phyloP scores from a whole-genome alignment of 1,140 invertebrate species.

The Sitobion miscanthi region DNA sequence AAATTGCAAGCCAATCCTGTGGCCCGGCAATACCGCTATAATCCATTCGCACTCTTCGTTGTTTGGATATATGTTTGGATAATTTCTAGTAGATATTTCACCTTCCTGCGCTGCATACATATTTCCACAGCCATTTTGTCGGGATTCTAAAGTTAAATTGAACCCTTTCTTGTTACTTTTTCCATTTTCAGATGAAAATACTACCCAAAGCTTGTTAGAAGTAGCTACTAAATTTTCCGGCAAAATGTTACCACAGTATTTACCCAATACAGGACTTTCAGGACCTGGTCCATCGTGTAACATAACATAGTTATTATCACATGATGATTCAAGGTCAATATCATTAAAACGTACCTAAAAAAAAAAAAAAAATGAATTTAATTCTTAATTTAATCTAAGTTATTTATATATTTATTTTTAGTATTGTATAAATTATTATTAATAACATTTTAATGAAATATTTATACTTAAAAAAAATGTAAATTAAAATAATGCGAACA shows the following conservation, averaged over 20 bases:
- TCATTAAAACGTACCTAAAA: conserved; percentile 46
- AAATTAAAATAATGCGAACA: too few species aligned
- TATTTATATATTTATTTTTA: background rate
- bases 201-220: background rate
- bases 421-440: too few species aligned
- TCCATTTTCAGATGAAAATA: background rate
- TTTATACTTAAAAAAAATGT: too few species aligned
- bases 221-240: conserved; percentile 60
- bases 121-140: conserved; percentile 66
- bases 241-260: conserved; percentile 68
- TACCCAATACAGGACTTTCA: conserved; percentile 48
- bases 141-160: conserved; percentile 65
- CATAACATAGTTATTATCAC: conserved; percentile 56
- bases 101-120: conserved; percentile 86
- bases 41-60: conserved; percentile 77
- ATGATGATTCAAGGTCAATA: conserved; percentile 59
- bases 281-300: conserved; percentile 57
- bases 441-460: too few species aligned
- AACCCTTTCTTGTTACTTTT: conserved; percentile 43
- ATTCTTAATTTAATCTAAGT: background rate
- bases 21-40: conserved; percentile 71
- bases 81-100: conserved; percentile 76
- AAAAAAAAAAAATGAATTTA: background rate
- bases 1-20: conserved; percentile 76
- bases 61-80: conserved; percentile 73